Base-by-base conservation (phyloP, 1,140 invertebrate species). In the Ctenoplectra terminalis region DNA sequence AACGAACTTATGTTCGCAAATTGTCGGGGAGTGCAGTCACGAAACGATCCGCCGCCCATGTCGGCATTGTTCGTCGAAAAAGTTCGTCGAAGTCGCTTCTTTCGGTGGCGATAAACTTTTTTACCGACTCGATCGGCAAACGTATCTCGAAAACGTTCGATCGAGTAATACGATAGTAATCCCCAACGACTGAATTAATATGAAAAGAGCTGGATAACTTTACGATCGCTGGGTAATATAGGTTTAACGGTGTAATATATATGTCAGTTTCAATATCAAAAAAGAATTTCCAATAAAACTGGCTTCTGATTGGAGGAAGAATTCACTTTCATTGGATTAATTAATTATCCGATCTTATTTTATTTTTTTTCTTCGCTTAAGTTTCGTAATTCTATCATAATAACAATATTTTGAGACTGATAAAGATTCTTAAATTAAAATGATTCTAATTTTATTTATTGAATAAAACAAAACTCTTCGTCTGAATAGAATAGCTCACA, bases 131-230 rank as follows among this genome's bases (percentile, higher is more conserved):
- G 26, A 48, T 31, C 43, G 43, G 9, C 26, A 67, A 48, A 67
- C 26, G 40, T 20, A 67, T 43, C 11, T 67, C n/a, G 43, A n/a
- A 67, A 46, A 67, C 20, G 17, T 46, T 31, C 15, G 29, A 67
- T 48, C n/a, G 17, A 46, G 43, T 48, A 48, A 48, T 31, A 46
- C 66, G 43, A 67, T 48, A 20, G 29, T 48, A 69, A 69, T 31
- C 29, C 66, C 23, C n/a, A 67, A 48, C 66, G 66, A 67, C n/a
- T 31, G 66, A 69, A 69, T 69, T 69, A 69, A 69, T 69, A 69
- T 23, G 40, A 69, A 48, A 66, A 23, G 43, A 50, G 26, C 17
- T 1, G 43, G 29, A 48, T 50, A 48, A 29, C 43, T 69, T 69
- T 48, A 31, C 29, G 66, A 48, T 31, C 66, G 9, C 23, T 9